Evolutionary conservation across 2,797 vertebrate species (phyloP).

Genomic region (Acomys russatus): DNA sequence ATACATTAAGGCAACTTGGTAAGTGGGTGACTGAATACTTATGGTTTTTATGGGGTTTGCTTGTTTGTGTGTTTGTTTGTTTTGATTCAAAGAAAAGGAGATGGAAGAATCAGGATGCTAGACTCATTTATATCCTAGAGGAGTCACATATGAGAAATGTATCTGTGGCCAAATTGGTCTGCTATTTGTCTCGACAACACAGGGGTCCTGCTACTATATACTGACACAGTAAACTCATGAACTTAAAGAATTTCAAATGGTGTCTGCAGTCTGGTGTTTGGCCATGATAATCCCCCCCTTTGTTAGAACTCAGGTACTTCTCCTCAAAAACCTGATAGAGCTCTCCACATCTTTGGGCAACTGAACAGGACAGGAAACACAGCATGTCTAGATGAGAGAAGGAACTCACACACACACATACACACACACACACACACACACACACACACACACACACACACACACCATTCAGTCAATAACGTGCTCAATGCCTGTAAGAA

Average conservation of each 20-base stretch:
- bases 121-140: not conserved
- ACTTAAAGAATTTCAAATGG: not conserved
- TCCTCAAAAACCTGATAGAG: not conserved
- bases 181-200: not conserved
- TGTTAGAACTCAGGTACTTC: not conserved
- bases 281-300: not conserved
- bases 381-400: constrained; percentile 64
- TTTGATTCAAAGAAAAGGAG: not conserved
- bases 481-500: constrained; percentile 72
- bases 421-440: not conserved
- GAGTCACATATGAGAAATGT: too few species aligned
- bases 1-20: not conserved
- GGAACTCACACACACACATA: not conserved
- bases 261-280: not conserved
- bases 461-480: not conserved
- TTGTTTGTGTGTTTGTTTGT: not conserved
- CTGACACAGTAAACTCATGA: not conserved
- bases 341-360: constrained; percentile 33
- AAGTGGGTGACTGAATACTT: not conserved
- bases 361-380: constrained; percentile 65
- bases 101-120: not conserved
- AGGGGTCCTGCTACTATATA: not conserved
- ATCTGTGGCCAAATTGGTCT: not conserved
- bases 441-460: not conserved
- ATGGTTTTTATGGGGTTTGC: not conserved